phyloP scores from a whole-genome alignment of 1,140 invertebrate species.

The Trachymyrmex septentrionalis region DNA sequence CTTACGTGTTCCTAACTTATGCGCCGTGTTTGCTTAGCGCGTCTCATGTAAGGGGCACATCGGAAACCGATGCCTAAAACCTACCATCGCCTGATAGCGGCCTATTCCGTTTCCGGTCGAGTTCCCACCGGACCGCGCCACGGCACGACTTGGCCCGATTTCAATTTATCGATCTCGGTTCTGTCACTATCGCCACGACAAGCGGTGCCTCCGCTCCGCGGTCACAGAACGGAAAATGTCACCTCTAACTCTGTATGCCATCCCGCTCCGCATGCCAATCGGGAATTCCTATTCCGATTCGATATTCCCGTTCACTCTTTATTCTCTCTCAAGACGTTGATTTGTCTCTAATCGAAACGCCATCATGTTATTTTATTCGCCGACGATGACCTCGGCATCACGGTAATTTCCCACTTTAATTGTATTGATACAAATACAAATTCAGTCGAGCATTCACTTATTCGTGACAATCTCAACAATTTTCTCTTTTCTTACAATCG shows the following conservation, averaged over 20 bases:
- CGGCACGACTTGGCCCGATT: constrained; percentile 13
- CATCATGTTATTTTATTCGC: not conserved
- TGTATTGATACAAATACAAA: not conserved
- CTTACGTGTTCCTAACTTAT: too few relatives aligned
- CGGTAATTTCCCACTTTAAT: not conserved
- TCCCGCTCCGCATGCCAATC: constrained; percentile 83
- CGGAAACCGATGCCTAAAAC: constrained; percentile 68
- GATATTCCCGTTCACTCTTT: constrained; percentile 73
- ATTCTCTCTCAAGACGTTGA: constrained; percentile 54
- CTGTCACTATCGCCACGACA: constrained; percentile 5
- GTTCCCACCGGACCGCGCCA: constrained; percentile 74
- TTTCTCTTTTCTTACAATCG: not conserved
- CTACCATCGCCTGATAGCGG: constrained; percentile 66
- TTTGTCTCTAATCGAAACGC: not conserved
- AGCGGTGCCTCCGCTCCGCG: not conserved
- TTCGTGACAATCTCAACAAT: not conserved
- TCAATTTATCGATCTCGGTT: constrained; percentile 78
- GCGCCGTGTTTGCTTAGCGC: too few relatives aligned
- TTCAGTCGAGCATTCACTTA: not conserved
- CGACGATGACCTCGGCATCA: not conserved
- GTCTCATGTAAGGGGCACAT: constrained; percentile 11
- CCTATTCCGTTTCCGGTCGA: constrained; percentile 83
- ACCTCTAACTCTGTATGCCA: constrained; percentile 81
- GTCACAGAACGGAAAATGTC: constrained; percentile 51
- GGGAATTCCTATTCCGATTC: constrained; percentile 83